Conservation (phyloP, 2,797 vertebrate species). For the Melanotaenia nigrans region DNA sequence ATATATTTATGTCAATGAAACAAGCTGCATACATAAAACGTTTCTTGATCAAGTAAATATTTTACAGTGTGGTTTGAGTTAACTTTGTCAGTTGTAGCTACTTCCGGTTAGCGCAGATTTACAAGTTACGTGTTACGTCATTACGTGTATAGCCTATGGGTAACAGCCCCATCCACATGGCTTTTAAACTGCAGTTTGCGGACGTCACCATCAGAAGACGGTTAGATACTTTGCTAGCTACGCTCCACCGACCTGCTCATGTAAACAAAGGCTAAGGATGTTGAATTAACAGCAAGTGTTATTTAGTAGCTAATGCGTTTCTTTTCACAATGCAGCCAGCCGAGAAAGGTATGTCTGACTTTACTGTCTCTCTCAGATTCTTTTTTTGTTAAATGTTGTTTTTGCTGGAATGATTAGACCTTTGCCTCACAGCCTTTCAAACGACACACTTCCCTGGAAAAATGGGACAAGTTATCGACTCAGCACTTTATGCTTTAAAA, state of each 20-base stretch:
- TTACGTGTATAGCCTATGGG: accelerated
- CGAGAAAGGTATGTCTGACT: conserved; percentile 71
- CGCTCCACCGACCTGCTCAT: not conserved
- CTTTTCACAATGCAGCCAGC: conserved; percentile 73
- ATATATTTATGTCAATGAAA: too few species aligned
- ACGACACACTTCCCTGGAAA: conserved; percentile 9
- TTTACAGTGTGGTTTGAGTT: too few species aligned
- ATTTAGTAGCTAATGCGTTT: not conserved
- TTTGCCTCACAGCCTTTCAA: not conserved
- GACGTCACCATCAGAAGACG: not conserved
- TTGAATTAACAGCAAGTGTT: not conserved
- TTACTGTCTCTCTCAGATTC: not conserved
- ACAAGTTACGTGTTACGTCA: not conserved
- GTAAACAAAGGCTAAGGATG: conserved; percentile 57
- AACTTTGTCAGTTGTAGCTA: too few species aligned
- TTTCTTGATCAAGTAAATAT: too few species aligned
- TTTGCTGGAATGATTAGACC: not conserved
- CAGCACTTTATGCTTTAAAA: conserved; percentile 45
- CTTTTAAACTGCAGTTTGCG: conserved; percentile 12
- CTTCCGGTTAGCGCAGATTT: conserved; percentile 19
- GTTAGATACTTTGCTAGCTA: not conserved
- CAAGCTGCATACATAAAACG: too few species aligned
- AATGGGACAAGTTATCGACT: conserved; percentile 31
- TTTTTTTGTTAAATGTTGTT: not conserved
- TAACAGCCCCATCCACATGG: not conserved